These are phyloP conservation scores for Lagria hirta DNA, from an alignment of 2,888 invertebrate species.

Conservation along the genomic window DNA sequence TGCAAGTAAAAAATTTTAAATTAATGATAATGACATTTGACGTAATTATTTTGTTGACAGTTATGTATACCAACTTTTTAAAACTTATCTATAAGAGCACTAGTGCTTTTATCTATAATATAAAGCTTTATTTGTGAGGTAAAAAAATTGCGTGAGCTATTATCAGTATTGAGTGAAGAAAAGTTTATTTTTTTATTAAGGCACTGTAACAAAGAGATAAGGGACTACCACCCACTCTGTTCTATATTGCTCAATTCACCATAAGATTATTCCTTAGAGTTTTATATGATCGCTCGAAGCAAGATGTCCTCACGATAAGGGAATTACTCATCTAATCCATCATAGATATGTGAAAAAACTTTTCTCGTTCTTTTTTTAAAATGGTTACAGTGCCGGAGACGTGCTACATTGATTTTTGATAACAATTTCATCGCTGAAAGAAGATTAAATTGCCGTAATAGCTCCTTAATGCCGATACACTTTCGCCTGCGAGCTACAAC, in stretches of 20 bases:
- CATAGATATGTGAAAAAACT: constrained; percentile 5
- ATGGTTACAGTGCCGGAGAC: constrained; percentile 5
- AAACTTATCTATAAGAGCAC: too few species aligned
- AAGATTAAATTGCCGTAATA: constrained; percentile 20
- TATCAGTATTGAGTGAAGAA: too few species aligned
- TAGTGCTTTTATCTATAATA: too few species aligned
- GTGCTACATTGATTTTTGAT: constrained; percentile 19
- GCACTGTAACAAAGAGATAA: too few species aligned
- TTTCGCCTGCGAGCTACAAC: neutral
- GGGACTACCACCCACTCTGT: constrained; percentile 3
- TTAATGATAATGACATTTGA: too few species aligned
- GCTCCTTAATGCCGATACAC: constrained; percentile 18
- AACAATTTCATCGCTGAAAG: constrained; percentile 16
- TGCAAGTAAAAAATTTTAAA: too few species aligned
- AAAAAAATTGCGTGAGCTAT: too few species aligned
- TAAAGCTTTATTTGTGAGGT: too few species aligned
- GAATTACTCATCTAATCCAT: constrained; percentile 22
- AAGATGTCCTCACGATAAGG: constrained; percentile 23
- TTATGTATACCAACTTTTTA: too few species aligned
- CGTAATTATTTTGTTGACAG: too few species aligned
- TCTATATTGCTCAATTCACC: constrained; percentile 11
- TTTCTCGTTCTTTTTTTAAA: constrained; percentile 8
- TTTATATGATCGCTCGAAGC: constrained; percentile 18
- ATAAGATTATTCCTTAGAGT: constrained; percentile 15
- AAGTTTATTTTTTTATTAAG: too few species aligned